Percentiles rank a stretch among this genome's conserved stretches.
Conservation (phyloP, 2,113 vertebrate genomes). For the Coracopsis vasa region DNA sequence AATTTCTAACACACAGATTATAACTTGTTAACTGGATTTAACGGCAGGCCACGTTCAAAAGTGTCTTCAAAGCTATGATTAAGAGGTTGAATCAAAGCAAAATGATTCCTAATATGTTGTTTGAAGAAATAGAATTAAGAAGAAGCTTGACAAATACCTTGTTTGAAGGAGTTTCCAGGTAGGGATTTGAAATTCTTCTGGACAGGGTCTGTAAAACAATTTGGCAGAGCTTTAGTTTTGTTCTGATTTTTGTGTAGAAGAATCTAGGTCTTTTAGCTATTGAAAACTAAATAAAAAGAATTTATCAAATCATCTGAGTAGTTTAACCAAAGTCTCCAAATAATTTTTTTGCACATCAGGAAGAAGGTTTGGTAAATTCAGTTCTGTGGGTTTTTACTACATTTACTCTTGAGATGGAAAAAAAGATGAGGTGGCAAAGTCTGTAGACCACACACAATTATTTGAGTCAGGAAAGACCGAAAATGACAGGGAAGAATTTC, state of each 20-base stretch:
- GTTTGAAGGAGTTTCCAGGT: conserved; percentile 74
- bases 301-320: not conserved
- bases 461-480: not conserved
- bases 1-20: not conserved
- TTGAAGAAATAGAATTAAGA: not conserved
- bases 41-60: not conserved
- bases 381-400: not conserved
- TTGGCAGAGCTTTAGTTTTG: not conserved
- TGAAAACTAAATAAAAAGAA: not conserved
- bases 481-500: not conserved
- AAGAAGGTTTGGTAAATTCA: not conserved
- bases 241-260: not conserved
- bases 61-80: not conserved
- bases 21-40: not conserved
- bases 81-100: not conserved
- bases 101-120: not conserved
- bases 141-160: conserved; percentile 67
- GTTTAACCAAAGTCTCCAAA: not conserved
- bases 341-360: not conserved
- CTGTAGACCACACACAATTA: not conserved
- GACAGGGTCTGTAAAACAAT: conserved; percentile 72
- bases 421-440: not conserved
- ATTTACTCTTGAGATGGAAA: not conserved
- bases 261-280: not conserved
- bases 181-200: conserved; percentile 81